These are phyloP conservation scores for Crocallis elinguaria DNA, from an alignment of 2,888 invertebrate species.

Conservation along the genomic window DNA sequence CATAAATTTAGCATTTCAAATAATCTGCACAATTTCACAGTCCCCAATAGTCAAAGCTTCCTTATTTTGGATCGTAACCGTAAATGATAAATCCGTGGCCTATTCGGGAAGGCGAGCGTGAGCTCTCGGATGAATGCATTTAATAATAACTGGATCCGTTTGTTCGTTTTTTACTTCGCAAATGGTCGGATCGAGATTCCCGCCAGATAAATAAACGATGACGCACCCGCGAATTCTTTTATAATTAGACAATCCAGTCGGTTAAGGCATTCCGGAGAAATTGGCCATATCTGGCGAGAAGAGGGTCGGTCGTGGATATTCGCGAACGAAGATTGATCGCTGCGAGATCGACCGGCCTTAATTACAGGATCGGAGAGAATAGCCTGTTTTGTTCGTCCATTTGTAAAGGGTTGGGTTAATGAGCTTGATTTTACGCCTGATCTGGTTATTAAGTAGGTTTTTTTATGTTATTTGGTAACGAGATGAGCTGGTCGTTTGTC, in stretches of 20 bases:
- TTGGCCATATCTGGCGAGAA: conserved; percentile 42
- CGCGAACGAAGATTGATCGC: conserved; percentile 52
- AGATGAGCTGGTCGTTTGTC: neutral
- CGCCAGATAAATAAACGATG: conserved; percentile 54
- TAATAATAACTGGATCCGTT: conserved; percentile 42
- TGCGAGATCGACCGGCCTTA: conserved; percentile 44
- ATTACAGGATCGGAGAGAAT: conserved; percentile 44
- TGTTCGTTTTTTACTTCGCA: conserved; percentile 41
- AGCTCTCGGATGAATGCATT: conserved; percentile 38
- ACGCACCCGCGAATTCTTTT: conserved; percentile 56
- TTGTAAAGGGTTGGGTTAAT: conserved; percentile 23
- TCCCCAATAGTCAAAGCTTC: conserved; percentile 31
- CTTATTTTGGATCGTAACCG: conserved; percentile 38
- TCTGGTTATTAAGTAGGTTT: conserved; percentile 12
- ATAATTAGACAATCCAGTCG: conserved; percentile 54
- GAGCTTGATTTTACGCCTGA: conserved; percentile 22
- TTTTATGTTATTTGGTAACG: neutral
- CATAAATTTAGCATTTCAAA: conserved; percentile 4
- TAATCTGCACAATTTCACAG: conserved; percentile 16
- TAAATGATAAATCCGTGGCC: conserved; percentile 36
- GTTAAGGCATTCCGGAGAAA: conserved; percentile 45
- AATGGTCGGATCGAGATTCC: conserved; percentile 46
- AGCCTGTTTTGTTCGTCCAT: conserved; percentile 13
- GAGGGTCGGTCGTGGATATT: conserved; percentile 33
- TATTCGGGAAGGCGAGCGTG: conserved; percentile 38